Conservation (phyloP, 1,140 invertebrate genomes). For the Philotrypesis tridentata region DNA sequence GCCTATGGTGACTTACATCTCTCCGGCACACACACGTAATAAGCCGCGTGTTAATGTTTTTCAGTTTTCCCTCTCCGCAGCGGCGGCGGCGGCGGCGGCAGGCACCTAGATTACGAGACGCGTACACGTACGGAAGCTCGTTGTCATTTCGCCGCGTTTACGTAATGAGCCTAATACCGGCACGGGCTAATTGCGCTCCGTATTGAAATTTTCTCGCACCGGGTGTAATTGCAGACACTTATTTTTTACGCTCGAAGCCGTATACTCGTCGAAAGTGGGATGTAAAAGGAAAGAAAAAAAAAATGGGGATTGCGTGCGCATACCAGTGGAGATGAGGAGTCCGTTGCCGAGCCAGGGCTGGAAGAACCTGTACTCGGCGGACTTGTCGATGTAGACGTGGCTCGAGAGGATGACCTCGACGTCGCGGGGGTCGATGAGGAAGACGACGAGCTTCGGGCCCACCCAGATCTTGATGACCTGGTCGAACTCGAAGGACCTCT, state of each 20-base stretch:
- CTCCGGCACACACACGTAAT: background rate
- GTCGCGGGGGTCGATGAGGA: slow-evolving; percentile 82
- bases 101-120: too few species aligned
- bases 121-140: background rate
- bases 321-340: slow-evolving; percentile 84
- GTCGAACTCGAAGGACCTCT: slow-evolving; percentile 76
- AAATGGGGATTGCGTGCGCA: background rate
- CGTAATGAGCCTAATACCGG: background rate
- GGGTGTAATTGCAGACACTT: too few species aligned
- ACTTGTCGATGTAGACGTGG: slow-evolving; percentile 84
- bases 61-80: too few species aligned
- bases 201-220: too few species aligned
- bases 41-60: background rate
- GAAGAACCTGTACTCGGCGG: slow-evolving; percentile 82
- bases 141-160: background rate
- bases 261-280: too few species aligned
- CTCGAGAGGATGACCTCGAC: slow-evolving; percentile 84
- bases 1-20: too few species aligned
- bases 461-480: slow-evolving; percentile 82
- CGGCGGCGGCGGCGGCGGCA: too few species aligned
- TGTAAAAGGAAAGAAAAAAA: background rate
- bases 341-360: slow-evolving; percentile 85
- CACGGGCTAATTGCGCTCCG: too few species aligned
- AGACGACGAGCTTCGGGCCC: slow-evolving; percentile 82
- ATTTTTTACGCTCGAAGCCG: too few species aligned